Base-by-base conservation (phyloP, 2,888 invertebrate species). In the Bedellia somnulentella region DNA sequence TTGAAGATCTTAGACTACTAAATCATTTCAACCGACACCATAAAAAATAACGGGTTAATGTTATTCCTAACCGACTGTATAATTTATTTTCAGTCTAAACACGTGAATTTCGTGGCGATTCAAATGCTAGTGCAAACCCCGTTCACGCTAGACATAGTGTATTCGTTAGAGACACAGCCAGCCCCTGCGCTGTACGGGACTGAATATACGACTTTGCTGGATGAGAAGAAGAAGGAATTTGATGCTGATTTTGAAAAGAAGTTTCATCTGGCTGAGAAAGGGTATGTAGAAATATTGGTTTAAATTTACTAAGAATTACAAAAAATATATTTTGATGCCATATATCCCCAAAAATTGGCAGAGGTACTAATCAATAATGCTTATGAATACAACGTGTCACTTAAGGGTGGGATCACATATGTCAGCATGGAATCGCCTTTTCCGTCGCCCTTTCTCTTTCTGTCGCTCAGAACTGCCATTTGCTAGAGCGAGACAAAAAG, bases 71-170 rank as follows among this genome's bases (percentile, higher is more conserved):
- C n/a, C n/a, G n/a, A n/a, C n/a, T n/a, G n/a, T n/a, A n/a, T n/a
- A n/a, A n/a, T n/a, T n/a, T n/a, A n/a, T n/a, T n/a, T n/a, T n/a
- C n/a, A n/a, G n/a, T n/a, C n/a, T n/a, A n/a, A n/a, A n/a, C 52
- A 57, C 6, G 82, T 89, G 0, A 91, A 92, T 57, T 88, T 91
- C 42, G 79, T 91, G 2, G 88, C 85, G 0, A 80, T 85, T n/a
- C 89, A 89, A 56, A 59, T 92, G 28, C 80, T 89, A 0, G 85
- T 85, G 0, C 83, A 83, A 40, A 75, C 90, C 0, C 93, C 94
- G 1, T 90, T 93, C 43, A 80, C 85, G 0, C 57, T 95, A 35
- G 95, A 96, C 48, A 73, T 95, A 1, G 82, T 87, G 1, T 96
- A 87, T 50, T 88, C 93, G 38, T 89, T 92, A 5, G 87, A 83